Conservation (phyloP, 2,797 vertebrate species). For the Pseudochromis fuscus region DNA sequence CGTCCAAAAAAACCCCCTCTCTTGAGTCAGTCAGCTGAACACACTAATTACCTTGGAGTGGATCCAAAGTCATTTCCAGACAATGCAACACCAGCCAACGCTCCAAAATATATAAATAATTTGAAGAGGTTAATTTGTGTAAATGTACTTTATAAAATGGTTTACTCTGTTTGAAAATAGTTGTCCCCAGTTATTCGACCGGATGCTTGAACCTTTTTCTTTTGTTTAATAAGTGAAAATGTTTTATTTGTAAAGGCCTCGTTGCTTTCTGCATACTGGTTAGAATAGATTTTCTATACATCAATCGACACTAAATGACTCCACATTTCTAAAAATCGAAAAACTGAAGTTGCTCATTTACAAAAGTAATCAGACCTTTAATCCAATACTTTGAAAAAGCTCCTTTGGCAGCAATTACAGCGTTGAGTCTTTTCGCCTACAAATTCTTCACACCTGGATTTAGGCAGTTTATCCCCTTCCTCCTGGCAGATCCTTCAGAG, state of each 20-base stretch:
- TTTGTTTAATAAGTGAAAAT: too few relatives aligned
- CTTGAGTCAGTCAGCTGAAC: constrained; percentile 37
- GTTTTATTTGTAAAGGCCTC: not conserved
- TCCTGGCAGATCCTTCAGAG: constrained; percentile 3
- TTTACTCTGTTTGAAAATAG: constrained; percentile 2
- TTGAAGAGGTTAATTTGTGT: constrained; percentile 29
- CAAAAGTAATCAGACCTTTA: not conserved
- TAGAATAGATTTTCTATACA: too few relatives aligned
- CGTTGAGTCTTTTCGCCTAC: constrained; percentile 1
- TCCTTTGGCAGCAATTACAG: not conserved
- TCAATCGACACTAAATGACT: too few relatives aligned
- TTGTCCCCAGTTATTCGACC: not conserved
- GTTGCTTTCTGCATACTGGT: too few relatives aligned
- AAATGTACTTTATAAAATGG: constrained; percentile 15
- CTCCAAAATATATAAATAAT: constrained; percentile 12
- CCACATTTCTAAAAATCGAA: too few relatives aligned
- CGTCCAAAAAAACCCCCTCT: not conserved
- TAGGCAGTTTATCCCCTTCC: not conserved
- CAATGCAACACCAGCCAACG: constrained; percentile 31
- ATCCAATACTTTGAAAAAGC: not conserved
- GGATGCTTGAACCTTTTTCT: not conserved
- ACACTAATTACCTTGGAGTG: constrained; percentile 57
- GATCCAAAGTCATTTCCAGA: constrained; percentile 43
- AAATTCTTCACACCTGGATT: not conserved
- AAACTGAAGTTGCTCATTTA: not conserved